Conservation (phyloP, 2,797 vertebrate species). For the Microctenopoma lineatum region DNA sequence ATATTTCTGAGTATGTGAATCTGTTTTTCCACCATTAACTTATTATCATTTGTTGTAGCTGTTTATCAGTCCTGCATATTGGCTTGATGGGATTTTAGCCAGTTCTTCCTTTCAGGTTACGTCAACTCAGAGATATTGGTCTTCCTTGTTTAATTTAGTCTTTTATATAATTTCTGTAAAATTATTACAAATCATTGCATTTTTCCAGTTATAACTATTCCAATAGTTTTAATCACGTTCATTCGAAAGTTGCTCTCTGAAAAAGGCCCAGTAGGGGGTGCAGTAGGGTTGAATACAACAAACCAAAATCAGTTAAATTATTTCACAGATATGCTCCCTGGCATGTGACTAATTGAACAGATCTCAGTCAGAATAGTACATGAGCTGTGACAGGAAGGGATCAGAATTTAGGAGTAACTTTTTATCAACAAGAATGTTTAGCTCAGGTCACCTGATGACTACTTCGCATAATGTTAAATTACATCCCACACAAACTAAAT, state of each 20-base stretch:
- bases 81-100: too few relatives aligned
- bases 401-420: slow-evolving; percentile 38
- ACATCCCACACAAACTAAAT: slow-evolving; percentile 1
- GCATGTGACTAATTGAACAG: slow-evolving; percentile 62
- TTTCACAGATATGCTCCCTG: slow-evolving; percentile 53
- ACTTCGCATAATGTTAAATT: slow-evolving; percentile 21
- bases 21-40: too few relatives aligned
- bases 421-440: slow-evolving; percentile 37
- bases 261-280: slow-evolving; percentile 50
- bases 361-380: slow-evolving; percentile 56
- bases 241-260: not conserved
- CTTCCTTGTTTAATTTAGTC: too few relatives aligned
- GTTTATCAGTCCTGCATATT: too few relatives aligned
- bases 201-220: too few relatives aligned
- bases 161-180: too few relatives aligned
- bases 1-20: too few relatives aligned
- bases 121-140: too few relatives aligned
- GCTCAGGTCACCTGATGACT: slow-evolving; percentile 17
- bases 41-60: too few relatives aligned
- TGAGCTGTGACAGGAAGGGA: slow-evolving; percentile 36
- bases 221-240: not conserved
- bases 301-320: slow-evolving; percentile 16
- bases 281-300: slow-evolving; percentile 31
- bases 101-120: too few relatives aligned
- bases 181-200: too few relatives aligned